phyloP scores from a whole-genome alignment of 2,888 invertebrate species.

The Polyommatus iphigenia region DNA sequence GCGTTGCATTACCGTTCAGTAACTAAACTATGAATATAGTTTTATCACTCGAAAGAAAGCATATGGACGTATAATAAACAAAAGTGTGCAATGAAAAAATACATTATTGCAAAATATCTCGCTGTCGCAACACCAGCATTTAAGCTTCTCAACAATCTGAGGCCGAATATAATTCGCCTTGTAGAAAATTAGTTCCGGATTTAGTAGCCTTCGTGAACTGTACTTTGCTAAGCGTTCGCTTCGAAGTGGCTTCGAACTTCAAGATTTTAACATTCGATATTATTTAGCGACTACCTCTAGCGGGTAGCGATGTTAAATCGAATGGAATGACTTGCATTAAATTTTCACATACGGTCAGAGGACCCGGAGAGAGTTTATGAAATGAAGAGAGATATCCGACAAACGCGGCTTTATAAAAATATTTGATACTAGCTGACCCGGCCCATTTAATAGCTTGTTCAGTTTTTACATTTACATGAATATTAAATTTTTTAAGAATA shows the following conservation, averaged over 20 bases:
- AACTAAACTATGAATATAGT: no score
- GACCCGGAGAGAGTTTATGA: neutral
- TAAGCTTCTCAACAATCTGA: conserved; percentile 3
- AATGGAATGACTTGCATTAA: conserved; percentile 1
- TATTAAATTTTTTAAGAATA: no score
- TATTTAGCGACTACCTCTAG: neutral
- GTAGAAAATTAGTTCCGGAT: conserved; percentile 26
- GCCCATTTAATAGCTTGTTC: no score
- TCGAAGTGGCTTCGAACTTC: neutral
- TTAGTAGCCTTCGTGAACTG: conserved; percentile 9
- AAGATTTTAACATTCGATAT: neutral
- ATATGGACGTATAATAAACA: neutral
- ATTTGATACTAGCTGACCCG: neutral
- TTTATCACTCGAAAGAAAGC: neutral
- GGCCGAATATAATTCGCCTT: conserved; percentile 19
- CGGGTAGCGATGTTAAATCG: neutral
- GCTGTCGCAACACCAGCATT: neutral
- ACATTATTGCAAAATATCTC: neutral
- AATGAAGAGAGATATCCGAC: neutral
- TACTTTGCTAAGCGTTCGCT: neutral
- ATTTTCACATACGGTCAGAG: neutral
- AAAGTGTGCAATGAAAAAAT: neutral
- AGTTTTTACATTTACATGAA: no score
- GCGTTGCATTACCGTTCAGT: no score
- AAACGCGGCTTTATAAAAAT: neutral